Percentiles rank a stretch among this genome's conserved stretches.
Conservation (phyloP, 2,888 invertebrate genomes). For the Drosophila picticornis region DNA sequence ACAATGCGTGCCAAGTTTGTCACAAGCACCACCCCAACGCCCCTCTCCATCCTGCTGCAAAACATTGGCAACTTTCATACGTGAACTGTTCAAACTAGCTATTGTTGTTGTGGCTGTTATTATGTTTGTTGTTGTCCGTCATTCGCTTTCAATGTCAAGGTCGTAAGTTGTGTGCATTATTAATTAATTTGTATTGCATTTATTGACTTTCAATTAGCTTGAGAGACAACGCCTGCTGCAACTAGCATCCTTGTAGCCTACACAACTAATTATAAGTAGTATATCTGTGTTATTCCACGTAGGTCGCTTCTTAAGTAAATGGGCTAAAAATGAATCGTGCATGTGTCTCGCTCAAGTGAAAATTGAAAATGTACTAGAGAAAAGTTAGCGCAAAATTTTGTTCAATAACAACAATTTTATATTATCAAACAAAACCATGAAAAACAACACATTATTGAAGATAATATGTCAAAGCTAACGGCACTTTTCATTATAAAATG, state of each 20-base stretch:
- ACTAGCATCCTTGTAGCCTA: conserved; percentile 64
- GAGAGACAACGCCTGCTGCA: conserved; percentile 52
- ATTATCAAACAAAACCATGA: conserved; percentile 1
- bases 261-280: conserved; percentile 13
- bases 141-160: conserved; percentile 81
- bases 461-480: conserved; percentile 42
- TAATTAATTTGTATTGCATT: conserved; percentile 68
- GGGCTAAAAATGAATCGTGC: conserved; percentile 44
- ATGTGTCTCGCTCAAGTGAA: conserved; percentile 33
- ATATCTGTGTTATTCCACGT: conserved; percentile 10
- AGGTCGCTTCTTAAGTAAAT: conserved; percentile 55
- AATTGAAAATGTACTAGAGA: conserved; percentile 28
- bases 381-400: conserved; percentile 36
- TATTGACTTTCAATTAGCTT: conserved; percentile 81
- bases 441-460: conserved; percentile 42
- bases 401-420: conserved; percentile 50
- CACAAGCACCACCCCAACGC: conserved; percentile 9
- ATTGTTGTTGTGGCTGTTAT: conserved; percentile 22
- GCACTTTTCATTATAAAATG: conserved; percentile 68
- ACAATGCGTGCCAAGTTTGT: conserved; percentile 71
- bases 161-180: conserved; percentile 52
- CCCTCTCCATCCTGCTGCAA: conserved; percentile 16
- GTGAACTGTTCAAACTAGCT: conserved; percentile 68
- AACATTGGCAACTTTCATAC: conserved; percentile 74
- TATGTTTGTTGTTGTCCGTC: conserved; percentile 49